phyloP scores from a whole-genome alignment of 2,888 invertebrate genomes.

The Seladonia tumulorum region DNA sequence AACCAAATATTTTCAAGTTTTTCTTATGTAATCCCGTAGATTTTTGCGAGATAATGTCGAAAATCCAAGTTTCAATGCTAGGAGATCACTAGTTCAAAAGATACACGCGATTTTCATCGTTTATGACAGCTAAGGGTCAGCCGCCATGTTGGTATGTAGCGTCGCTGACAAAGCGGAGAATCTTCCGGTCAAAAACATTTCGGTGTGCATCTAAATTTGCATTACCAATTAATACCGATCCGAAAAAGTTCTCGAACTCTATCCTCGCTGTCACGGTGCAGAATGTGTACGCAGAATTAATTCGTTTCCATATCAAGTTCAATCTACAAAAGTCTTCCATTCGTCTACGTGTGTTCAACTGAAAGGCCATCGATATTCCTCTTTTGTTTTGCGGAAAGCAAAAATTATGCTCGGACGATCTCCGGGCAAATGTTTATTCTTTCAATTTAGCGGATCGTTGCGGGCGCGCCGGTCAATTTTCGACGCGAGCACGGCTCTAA shows the following conservation, averaged over 20 bases:
- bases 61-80: too few relatives aligned
- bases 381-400: neutral
- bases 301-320: conserved; percentile 71
- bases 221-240: neutral
- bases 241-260: neutral
- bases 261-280: neutral
- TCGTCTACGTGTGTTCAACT: conserved; percentile 61
- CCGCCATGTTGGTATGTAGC: too few relatives aligned
- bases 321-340: conserved; percentile 79
- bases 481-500: neutral
- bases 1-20: too few relatives aligned
- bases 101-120: too few relatives aligned
- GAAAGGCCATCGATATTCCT: neutral
- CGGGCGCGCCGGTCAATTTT: conserved; percentile 13
- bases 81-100: too few relatives aligned
- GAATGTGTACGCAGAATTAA: conserved; percentile 53
- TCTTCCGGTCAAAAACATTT: too few relatives aligned
- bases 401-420: conserved; percentile 15
- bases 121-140: too few relatives aligned
- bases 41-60: too few relatives aligned
- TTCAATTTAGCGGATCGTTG: conserved; percentile 28
- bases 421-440: conserved; percentile 10
- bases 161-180: too few relatives aligned
- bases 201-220: neutral
- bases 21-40: too few relatives aligned